Conservation (phyloP, 2,888 invertebrate species). For the Lithodes maja region DNA sequence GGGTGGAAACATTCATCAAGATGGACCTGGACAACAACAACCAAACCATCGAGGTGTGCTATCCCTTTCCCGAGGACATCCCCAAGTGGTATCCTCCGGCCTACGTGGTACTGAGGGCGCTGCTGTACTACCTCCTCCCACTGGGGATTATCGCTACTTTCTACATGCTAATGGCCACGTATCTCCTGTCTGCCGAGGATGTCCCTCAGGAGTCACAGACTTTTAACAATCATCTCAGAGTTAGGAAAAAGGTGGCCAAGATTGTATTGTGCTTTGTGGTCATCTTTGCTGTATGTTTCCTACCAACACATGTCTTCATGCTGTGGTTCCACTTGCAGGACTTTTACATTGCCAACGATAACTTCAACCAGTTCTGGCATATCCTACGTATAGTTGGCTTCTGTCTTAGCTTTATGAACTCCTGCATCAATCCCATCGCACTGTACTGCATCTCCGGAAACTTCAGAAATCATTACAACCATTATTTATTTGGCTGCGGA, state of each 20-base stretch:
- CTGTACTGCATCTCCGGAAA: slow-evolving; percentile 76
- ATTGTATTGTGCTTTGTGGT: slow-evolving; percentile 91
- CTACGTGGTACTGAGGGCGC: slow-evolving; percentile 80
- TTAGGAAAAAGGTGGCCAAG: slow-evolving; percentile 80
- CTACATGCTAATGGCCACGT: slow-evolving; percentile 91
- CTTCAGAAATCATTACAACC: slow-evolving; percentile 76
- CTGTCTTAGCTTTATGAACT: slow-evolving; percentile 75
- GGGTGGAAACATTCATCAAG: slow-evolving; percentile 75
- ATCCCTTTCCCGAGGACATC: slow-evolving; percentile 81
- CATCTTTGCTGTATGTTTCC: slow-evolving; percentile 76
- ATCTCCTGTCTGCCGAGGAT: slow-evolving; percentile 85
- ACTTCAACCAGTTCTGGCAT: slow-evolving; percentile 74
- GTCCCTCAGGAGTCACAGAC: slow-evolving; percentile 82
- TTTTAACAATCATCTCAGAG: slow-evolving; percentile 73
- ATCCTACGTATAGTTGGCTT: slow-evolving; percentile 75
- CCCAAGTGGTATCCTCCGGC: slow-evolving; percentile 48
- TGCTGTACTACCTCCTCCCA: slow-evolving; percentile 91
- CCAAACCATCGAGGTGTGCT: slow-evolving; percentile 78
- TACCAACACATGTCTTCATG: slow-evolving; percentile 75
- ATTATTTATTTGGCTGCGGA: slow-evolving; percentile 59
- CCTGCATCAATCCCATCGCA: slow-evolving; percentile 77
- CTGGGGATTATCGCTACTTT: slow-evolving; percentile 88
- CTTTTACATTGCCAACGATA: slow-evolving; percentile 70
- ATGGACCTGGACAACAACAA: slow-evolving; percentile 12
- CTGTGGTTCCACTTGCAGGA: slow-evolving; percentile 74